A percentile compares a stretch with the other conserved stretches of the same genome.
Evolutionary conservation across 2,113 vertebrate species (phyloP).

Genomic region (Pungitius pungitius): DNA sequence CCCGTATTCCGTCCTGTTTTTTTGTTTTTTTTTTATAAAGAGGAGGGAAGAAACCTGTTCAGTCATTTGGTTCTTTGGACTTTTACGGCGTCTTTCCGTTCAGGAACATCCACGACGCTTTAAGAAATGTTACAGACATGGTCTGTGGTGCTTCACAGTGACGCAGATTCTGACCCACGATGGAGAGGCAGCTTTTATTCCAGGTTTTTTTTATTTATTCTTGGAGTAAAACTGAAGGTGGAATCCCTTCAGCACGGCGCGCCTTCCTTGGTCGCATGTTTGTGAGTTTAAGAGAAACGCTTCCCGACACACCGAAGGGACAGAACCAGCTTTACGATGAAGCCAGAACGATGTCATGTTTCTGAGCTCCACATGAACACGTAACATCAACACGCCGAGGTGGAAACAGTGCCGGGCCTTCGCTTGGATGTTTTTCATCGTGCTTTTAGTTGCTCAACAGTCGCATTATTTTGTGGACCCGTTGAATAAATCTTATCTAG

Average conservation of each 20-base stretch:
- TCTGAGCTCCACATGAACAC: neutral
- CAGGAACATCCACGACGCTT: constrained; percentile 41
- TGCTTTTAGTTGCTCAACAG: constrained; percentile 1
- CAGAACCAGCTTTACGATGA: neutral
- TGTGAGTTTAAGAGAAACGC: neutral
- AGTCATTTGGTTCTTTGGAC: constrained; percentile 70
- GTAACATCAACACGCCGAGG: neutral
- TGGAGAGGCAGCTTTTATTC: constrained; percentile 30
- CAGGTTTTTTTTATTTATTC: constrained; percentile 41
- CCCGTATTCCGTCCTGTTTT: constrained; percentile 69
- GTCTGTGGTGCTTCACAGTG: constrained; percentile 67
- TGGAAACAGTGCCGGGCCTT: neutral
- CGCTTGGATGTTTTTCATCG: neutral
- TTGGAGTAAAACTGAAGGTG: constrained; percentile 20
- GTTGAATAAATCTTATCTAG: constrained; percentile 14
- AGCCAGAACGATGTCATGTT: neutral
- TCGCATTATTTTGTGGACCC: neutral
- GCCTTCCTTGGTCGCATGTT: constrained; percentile 22
- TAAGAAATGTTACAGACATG: constrained; percentile 62
- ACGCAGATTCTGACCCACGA: constrained; percentile 59
- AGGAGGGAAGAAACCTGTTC: constrained; percentile 71
- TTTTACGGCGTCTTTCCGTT: constrained; percentile 67
- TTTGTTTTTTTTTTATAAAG: no score
- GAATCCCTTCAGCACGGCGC: constrained; percentile 39
- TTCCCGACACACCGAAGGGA: neutral